Evolutionary conservation across 2,888 invertebrate species (phyloP).

Genomic region (Buathra laborator): DNA sequence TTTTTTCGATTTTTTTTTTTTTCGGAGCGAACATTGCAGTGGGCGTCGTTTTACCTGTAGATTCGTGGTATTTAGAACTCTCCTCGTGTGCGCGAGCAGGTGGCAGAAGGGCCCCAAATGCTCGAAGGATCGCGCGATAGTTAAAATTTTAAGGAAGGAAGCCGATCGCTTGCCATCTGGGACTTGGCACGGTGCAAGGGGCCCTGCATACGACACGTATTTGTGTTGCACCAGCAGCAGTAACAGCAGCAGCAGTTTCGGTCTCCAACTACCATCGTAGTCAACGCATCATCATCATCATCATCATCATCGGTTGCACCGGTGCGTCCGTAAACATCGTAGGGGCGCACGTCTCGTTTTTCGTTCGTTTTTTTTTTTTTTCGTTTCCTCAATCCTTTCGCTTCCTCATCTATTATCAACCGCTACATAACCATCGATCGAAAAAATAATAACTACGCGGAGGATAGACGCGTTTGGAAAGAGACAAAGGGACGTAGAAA

Average conservation of each 20-base stretch:
- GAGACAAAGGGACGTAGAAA: not conserved
- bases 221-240: slow-evolving; percentile 45
- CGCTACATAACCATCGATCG: not conserved
- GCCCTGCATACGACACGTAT: slow-evolving; percentile 45
- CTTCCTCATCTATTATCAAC: not conserved
- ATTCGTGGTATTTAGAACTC: slow-evolving; percentile 50
- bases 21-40: not conserved
- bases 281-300: slow-evolving; percentile 36
- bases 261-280: slow-evolving; percentile 5
- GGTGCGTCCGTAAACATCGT: not conserved
- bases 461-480: not conserved
- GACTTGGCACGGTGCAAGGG: slow-evolving; percentile 66
- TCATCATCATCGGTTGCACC: slow-evolving; percentile 8
- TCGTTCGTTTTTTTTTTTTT: slow-evolving; percentile 11
- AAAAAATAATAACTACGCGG: not conserved
- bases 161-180: slow-evolving; percentile 84
- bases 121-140: slow-evolving; percentile 68
- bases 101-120: slow-evolving; percentile 75
- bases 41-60: slow-evolving; percentile 26
- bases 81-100: slow-evolving; percentile 76
- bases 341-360: not conserved
- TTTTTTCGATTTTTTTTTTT: not conserved
- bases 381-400: not conserved
- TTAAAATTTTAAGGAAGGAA: slow-evolving; percentile 82
- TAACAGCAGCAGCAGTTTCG: not conserved